phyloP scores from a whole-genome alignment of 2,113 vertebrate genomes.

The Corythaeola cristata region DNA sequence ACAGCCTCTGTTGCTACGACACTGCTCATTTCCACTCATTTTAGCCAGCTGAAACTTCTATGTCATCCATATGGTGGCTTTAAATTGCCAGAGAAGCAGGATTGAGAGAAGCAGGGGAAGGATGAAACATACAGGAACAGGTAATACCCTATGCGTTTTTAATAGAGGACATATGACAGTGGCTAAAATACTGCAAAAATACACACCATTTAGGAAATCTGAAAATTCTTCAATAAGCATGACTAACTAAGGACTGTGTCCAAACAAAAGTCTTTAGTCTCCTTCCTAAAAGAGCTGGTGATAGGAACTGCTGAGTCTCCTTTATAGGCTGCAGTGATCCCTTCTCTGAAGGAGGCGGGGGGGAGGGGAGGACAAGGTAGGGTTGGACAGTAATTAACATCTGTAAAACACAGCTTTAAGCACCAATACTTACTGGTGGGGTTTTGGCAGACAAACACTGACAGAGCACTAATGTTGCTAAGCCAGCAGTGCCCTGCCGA shows the following conservation, averaged over 20 bases:
- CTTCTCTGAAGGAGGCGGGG: not conserved
- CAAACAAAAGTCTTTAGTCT: not conserved
- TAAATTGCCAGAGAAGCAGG: not conserved
- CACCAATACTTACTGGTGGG: not conserved
- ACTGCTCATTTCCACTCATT: not conserved
- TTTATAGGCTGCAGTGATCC: not conserved
- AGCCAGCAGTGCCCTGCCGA: not conserved
- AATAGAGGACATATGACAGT: not conserved
- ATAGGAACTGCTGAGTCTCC: not conserved
- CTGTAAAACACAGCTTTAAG: not conserved
- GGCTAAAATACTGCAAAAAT: not conserved
- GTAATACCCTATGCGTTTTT: not conserved
- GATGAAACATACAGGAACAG: not conserved
- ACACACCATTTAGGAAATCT: not conserved
- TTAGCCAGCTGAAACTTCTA: not conserved
- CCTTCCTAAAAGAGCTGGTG: not conserved
- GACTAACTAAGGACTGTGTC: not conserved
- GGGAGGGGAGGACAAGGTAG: not conserved
- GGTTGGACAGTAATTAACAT: not conserved
- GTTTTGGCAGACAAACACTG: slow-evolving; percentile 25
- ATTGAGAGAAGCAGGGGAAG: not conserved
- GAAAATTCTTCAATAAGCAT: not conserved
- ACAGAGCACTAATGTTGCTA: not conserved
- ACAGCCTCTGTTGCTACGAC: not conserved
- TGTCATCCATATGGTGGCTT: not conserved